Percentiles rank a stretch among this genome's conserved stretches.
Conservation (phyloP, 2,888 invertebrate genomes). For the Latheticus oryzae region DNA sequence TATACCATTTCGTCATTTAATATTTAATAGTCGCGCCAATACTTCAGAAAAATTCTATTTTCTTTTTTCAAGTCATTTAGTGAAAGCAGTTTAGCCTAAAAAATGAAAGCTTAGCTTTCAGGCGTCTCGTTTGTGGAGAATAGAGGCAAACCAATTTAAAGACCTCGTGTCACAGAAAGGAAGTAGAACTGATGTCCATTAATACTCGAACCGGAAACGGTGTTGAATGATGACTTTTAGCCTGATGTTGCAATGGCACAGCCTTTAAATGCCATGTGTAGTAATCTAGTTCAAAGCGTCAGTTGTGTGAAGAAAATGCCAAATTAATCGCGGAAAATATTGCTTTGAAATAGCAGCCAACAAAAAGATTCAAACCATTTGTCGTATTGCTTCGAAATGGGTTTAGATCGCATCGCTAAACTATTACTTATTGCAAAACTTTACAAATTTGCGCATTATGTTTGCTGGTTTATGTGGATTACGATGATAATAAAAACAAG, state of each 20-base stretch:
- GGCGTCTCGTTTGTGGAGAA: constrained; percentile 10
- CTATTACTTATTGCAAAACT: constrained; percentile 26
- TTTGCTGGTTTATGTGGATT: constrained; percentile 10
- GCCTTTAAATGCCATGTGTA: constrained; percentile 24
- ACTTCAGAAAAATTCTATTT: constrained; percentile 9
- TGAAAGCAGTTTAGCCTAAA: constrained; percentile 1
- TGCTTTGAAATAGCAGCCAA: too few species aligned
- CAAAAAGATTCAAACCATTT: constrained; percentile 5
- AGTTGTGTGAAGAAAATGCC: constrained; percentile 15
- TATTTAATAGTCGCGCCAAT: constrained; percentile 15
- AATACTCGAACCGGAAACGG: constrained; percentile 17
- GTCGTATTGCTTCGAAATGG: constrained; percentile 13
- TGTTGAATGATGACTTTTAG: constrained; percentile 26
- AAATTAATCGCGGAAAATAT: constrained; percentile 18
- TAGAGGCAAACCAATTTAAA: constrained; percentile 10
- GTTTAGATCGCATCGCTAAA: constrained; percentile 17
- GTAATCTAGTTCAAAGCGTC: constrained; percentile 7
- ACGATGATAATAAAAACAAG: constrained; percentile 26
- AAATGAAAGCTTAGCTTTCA: constrained; percentile 17
- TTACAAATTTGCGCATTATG: constrained; percentile 16
- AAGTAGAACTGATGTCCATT: constrained; percentile 19
- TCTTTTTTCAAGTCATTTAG: constrained; percentile 10
- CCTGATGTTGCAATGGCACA: constrained; percentile 16
- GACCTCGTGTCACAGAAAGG: constrained; percentile 10
- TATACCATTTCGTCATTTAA: constrained; percentile 19